Conservation (phyloP, 2,113 vertebrate genomes). For the Rhynchopsitta pachyrhyncha region DNA sequence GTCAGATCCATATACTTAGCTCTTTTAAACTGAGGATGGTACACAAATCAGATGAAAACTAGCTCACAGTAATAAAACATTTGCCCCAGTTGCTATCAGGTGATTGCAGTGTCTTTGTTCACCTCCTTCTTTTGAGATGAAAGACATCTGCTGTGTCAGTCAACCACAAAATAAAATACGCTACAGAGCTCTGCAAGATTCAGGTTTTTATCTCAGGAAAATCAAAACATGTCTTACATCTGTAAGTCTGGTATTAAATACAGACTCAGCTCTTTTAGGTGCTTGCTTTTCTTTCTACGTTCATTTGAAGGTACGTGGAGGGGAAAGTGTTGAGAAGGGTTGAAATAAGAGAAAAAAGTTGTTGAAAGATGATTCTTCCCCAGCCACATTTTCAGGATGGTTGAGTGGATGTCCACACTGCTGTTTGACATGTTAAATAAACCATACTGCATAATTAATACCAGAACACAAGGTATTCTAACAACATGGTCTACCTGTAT, state of each 20-base stretch:
- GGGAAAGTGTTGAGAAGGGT: not conserved
- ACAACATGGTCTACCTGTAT: not conserved
- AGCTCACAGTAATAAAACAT: not conserved
- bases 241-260: not conserved
- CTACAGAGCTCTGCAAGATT: not conserved
- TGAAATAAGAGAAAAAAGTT: not conserved
- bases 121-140: not conserved
- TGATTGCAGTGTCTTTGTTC: not conserved
- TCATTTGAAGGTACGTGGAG: not conserved
- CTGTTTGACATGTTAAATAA: not conserved
- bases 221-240: not conserved
- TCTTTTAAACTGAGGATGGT: not conserved
- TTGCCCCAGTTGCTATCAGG: not conserved
- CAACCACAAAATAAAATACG: not conserved
- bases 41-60: not conserved
- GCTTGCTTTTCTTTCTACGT: not conserved
- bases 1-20: not conserved
- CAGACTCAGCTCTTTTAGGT: not conserved
- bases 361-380: not conserved
- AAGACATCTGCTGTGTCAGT: not conserved
- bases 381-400: not conserved
- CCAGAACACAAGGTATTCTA: not conserved
- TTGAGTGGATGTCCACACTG: not conserved
- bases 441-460: not conserved
- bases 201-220: not conserved